Base-by-base conservation (phyloP, 92 coral and sea anemone species). In the Montipora capitata region DNA sequence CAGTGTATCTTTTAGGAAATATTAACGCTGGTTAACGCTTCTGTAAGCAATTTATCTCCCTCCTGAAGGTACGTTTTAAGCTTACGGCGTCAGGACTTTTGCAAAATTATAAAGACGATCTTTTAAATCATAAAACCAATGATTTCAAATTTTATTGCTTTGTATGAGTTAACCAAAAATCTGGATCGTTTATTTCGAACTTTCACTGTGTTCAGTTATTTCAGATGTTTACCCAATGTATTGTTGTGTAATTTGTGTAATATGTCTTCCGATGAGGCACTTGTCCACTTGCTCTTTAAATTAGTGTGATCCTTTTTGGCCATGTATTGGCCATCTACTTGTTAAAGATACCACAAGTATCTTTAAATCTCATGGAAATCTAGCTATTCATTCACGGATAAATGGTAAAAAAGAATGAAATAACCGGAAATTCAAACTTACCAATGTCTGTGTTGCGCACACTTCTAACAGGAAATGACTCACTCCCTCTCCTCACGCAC, bases 341-440 rank as follows among this genome's bases (percentile, higher is more conserved):
- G 35, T 27, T 27, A 27, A 27, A 59, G 40, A 11, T 61, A 16
- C 12, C 54, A 57, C 38, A n/a, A 5, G 63, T 42, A 3, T 72
- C 52, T 27, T 54, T 45, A 17, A 79, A 40, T 18, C 44, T 54
- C 13, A 54, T 11, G 12, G 61, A 8, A 0, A 54, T 54, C 15
- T 16, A 41, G 13, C 70, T 12, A 67, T 35, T 67, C 44, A 67
- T 67, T 65, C 41, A 27, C 70, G 18, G 41, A 9, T 16, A 45
- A n/a, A 20, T n/a, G 44, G 59, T 18, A 42, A 69, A 70, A 70
- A 56, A 11, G 41, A 72, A 48, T 41, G 3, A 42, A 83, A 72
- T 58, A 20, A 83, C 87, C 87, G 87, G 87, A 83, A 72, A 35
- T 39, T 20, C 15, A 83, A 72, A 83, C 87, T 83, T 83, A 83